Percentiles rank a stretch among this genome's conserved stretches.
Evolutionary conservation across 2,797 vertebrate species (phyloP).

Genomic region (Melanogrammus aeglefinus): DNA sequence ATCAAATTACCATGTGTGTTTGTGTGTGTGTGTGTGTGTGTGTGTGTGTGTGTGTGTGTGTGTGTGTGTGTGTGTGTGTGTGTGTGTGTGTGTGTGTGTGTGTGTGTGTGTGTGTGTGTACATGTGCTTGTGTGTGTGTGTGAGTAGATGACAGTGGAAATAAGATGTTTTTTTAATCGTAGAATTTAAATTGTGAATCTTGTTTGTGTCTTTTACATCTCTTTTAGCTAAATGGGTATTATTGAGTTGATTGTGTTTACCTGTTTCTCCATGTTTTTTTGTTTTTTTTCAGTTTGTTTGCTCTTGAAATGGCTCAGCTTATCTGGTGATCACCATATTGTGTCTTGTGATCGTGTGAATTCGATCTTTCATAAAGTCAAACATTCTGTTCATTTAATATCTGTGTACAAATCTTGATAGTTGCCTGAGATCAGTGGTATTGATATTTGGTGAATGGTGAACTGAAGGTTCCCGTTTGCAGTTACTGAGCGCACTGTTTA

Average conservation of each 20-base stretch:
- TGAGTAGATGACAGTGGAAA: neutral
- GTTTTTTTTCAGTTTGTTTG: neutral
- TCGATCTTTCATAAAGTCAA: neutral
- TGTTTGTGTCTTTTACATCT: too few relatives aligned
- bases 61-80: neutral
- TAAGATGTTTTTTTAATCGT: neutral
- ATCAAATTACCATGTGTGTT: neutral
- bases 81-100: neutral
- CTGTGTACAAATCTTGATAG: too few relatives aligned
- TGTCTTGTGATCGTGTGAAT: neutral
- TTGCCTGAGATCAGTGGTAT: too few relatives aligned
- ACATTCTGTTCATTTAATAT: too few relatives aligned
- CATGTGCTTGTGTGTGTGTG: neutral
- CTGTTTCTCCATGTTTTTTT: too few relatives aligned
- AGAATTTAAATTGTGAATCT: too few relatives aligned
- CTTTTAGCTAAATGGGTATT: too few relatives aligned
- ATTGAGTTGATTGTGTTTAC: too few relatives aligned
- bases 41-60: neutral
- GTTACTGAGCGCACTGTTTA: too few relatives aligned
- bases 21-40: neutral
- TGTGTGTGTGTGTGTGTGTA: too few relatives aligned
- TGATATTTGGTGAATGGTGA: too few relatives aligned
- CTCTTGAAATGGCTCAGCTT: neutral
- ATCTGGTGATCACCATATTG: neutral
- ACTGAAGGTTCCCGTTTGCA: too few relatives aligned